phyloP scores from a whole-genome alignment of 2,888 invertebrate species.

The Bugula neritina region DNA sequence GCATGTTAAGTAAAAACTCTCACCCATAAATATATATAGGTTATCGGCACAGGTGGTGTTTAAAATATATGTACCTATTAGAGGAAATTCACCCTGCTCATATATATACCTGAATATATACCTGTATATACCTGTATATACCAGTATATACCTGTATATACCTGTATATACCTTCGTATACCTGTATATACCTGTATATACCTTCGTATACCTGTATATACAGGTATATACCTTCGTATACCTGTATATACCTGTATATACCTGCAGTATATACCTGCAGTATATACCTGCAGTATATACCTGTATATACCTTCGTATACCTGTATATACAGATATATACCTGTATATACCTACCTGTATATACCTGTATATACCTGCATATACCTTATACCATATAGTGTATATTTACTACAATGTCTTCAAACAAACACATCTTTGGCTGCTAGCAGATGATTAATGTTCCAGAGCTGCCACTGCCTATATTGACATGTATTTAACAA shows the following conservation, averaged over 20 bases:
- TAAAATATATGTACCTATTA: too few relatives aligned
- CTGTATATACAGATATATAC: not conserved
- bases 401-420: not conserved
- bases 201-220: not conserved
- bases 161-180: not conserved
- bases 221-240: not conserved
- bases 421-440: too few relatives aligned
- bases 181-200: not conserved
- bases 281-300: not conserved
- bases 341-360: not conserved
- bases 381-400: not conserved
- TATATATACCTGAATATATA: not conserved
- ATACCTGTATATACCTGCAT: not conserved
- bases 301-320: not conserved
- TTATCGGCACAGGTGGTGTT: too few relatives aligned
- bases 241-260: not conserved
- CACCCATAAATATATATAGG: too few relatives aligned
- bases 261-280: not conserved
- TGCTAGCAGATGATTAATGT: too few relatives aligned
- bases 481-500: too few relatives aligned
- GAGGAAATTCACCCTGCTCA: too few relatives aligned
- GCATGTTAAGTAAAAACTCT: too few relatives aligned
- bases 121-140: not conserved
- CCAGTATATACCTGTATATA: not conserved
- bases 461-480: too few relatives aligned